Evolutionary conservation across 2,888 invertebrate genomes (phyloP).

Genomic region (Torymus texanus): DNA sequence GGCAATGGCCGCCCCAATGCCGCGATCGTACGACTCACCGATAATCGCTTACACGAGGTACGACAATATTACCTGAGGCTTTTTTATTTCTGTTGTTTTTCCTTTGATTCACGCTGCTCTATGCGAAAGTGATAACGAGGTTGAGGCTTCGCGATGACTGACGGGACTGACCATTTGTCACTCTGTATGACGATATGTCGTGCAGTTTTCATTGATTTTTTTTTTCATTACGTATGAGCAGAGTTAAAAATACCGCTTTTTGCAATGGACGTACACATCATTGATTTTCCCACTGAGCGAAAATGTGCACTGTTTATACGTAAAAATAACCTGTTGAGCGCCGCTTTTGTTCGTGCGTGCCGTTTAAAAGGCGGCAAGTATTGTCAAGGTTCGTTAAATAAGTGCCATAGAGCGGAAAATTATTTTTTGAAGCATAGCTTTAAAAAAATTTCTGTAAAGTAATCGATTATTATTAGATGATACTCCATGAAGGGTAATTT

Average conservation of each 20-base stretch:
- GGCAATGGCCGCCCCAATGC: slow-evolving; percentile 64
- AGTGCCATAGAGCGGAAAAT: not conserved
- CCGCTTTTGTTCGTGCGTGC: not conserved
- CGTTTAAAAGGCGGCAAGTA: not conserved
- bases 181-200: not conserved
- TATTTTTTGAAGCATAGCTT: no score
- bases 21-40: slow-evolving; percentile 58
- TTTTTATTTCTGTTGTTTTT: no score
- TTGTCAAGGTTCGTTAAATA: slow-evolving; percentile 21
- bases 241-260: not conserved
- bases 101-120: no score
- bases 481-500: no score
- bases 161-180: no score
- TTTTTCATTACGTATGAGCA: no score
- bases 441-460: no score
- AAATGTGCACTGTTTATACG: not conserved
- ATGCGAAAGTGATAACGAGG: no score
- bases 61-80: no score
- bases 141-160: no score
- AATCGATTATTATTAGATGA: no score
- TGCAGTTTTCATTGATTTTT: not conserved
- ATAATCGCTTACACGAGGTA: slow-evolving; percentile 71
- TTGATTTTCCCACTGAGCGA: slow-evolving; percentile 11
- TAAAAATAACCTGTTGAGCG: slow-evolving; percentile 16
- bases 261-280: not conserved